phyloP scores from a whole-genome alignment of 2,888 invertebrate species.

The Catocala nupta region DNA sequence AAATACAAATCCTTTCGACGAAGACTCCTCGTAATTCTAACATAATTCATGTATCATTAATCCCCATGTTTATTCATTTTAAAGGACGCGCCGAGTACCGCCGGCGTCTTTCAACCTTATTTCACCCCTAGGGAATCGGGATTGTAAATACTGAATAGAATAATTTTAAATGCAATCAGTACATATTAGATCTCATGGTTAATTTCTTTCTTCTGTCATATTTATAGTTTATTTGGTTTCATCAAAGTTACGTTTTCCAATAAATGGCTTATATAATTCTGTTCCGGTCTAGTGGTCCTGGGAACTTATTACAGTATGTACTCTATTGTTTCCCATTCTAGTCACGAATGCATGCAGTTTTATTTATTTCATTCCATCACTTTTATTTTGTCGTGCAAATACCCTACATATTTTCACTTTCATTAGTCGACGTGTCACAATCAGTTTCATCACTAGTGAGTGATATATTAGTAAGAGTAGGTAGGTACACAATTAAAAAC shows the following conservation, averaged over 20 bases:
- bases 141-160: slow-evolving; percentile 55
- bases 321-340: no score
- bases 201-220: not conserved
- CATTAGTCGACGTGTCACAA: no score
- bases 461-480: not conserved
- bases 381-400: no score
- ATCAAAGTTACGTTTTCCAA: no score
- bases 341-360: no score
- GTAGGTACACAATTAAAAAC: slow-evolving; percentile 34
- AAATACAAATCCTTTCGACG: slow-evolving; percentile 81
- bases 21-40: slow-evolving; percentile 64
- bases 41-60: slow-evolving; percentile 49
- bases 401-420: no score
- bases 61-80: slow-evolving; percentile 55
- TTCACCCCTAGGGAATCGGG: slow-evolving; percentile 66
- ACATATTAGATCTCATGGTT: slow-evolving; percentile 61
- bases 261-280: no score
- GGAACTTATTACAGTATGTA: no score
- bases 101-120: slow-evolving; percentile 62
- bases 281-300: no score
- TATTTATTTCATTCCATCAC: no score
- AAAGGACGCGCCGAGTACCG: slow-evolving; percentile 62
- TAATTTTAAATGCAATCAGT: slow-evolving; percentile 43
- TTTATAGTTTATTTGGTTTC: no score
- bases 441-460: no score